Conservation (phyloP, 2,113 vertebrate species). For the Paramormyrops kingsleyae region DNA sequence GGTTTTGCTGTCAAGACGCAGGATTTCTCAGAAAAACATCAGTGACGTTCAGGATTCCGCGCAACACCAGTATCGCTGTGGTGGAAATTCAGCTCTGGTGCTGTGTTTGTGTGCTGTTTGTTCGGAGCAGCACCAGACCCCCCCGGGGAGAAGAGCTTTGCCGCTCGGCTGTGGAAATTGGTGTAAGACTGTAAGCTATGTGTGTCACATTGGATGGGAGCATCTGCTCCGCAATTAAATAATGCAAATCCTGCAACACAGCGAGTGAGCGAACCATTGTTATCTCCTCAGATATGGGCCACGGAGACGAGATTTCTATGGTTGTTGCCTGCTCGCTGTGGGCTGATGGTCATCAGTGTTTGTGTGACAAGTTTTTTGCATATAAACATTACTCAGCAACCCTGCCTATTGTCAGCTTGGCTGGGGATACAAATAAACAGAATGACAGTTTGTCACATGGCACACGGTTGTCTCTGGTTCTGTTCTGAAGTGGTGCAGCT, state of each 20-base stretch:
- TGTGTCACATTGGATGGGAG: conserved; percentile 2
- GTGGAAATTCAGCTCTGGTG: neutral
- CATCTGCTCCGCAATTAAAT: neutral
- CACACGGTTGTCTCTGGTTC: neutral
- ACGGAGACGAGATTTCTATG: neutral
- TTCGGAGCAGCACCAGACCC: neutral
- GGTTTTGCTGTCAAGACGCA: neutral
- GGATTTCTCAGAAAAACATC: neutral
- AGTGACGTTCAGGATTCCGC: neutral
- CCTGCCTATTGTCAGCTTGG: neutral
- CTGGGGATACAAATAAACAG: neutral
- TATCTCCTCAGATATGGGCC: neutral
- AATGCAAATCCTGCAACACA: neutral
- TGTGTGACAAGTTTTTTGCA: neutral
- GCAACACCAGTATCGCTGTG: neutral
- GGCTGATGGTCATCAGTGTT: neutral
- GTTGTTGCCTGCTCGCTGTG: neutral
- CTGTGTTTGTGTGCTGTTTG: neutral
- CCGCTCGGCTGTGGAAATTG: neutral
- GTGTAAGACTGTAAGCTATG: neutral
- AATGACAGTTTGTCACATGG: neutral
- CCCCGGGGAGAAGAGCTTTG: neutral
- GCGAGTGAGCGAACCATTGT: neutral
- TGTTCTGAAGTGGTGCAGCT: neutral
- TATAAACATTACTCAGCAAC: neutral